Evolutionary conservation across 2,888 invertebrate genomes (phyloP), one percentile per base, ranked within the genome.

Genomic region (Drosophila infuscata): DNA sequence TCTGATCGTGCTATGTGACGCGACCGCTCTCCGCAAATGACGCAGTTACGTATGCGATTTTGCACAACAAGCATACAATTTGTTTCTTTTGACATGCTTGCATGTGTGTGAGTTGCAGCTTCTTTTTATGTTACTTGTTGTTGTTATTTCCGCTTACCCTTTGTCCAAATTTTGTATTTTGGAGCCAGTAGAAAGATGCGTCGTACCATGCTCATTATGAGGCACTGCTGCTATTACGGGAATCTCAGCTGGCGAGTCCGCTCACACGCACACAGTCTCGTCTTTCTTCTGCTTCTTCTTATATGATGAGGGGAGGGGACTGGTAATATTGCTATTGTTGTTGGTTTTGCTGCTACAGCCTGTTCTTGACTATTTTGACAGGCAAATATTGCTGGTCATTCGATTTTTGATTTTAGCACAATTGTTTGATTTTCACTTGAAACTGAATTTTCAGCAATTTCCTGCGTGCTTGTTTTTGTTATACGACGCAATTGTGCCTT

Each of bases 201-300:
- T 64, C 91, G 90, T 57, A 91, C 90, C 82, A 92, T 91, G 81
- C 92, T 92, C 92, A 92, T 92, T 68, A 36, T 79, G 71, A 62
- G 62, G 58, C 30, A 52, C 41, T 61, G 66, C 67, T 63, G 65
- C 46, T 80, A 62, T 73, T 71, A 74, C 66, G 67, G 74, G 65
- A 74, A 74, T 76, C 81, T 83, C 81, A 81, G 87, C 84, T 88
- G 82, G 81, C 77, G 72, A 56, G 43, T 66, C 38, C 67, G 67
- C 73, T 49, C 67, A 51, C 68, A 61, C 69, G 20, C 61, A 46
- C 53, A 48, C 48, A 58, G 41, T 66, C 61, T 64, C 48, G 46
- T 48, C 52, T 67, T 70, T 38, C 57, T 66, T 71, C 59, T 74
- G 48, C 68, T 63, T 43, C 54, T 61, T 51, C n/a, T 5, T 25